These are phyloP conservation scores for Brachionus rotundiformis DNA, from an alignment of 1,140 invertebrate species.

Conservation along the genomic window DNA sequence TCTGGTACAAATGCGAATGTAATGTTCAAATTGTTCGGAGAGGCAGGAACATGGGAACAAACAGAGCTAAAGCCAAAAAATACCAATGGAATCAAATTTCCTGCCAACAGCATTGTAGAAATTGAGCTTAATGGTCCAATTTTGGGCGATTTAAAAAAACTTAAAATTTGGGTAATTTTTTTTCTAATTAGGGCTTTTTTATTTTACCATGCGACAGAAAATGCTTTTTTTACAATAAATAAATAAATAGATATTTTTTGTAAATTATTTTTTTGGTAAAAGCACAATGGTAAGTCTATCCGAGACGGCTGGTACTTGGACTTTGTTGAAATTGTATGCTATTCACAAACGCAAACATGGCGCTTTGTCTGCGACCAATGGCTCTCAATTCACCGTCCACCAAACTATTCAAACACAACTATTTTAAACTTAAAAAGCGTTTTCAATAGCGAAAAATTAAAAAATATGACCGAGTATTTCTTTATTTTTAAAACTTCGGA, in stretches of 20 bases:
- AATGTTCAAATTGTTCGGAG: conserved; percentile 31
- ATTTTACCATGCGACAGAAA: no score
- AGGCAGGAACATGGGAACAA: conserved; percentile 19
- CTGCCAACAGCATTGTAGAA: conserved; percentile 22
- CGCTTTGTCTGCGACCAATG: conserved; percentile 45
- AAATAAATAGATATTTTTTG: no score
- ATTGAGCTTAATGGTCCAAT: conserved; percentile 5
- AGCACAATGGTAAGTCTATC: conserved; percentile 24
- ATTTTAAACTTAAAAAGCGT: not conserved
- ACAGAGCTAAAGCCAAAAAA: not conserved
- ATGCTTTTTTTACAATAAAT: no score
- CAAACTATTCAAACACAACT: not conserved
- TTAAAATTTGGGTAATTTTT: conserved; percentile 48
- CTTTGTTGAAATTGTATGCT: conserved; percentile 28
- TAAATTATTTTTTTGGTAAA: not conserved
- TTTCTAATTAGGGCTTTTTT: not conserved
- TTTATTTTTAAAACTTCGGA: conserved; percentile 26
- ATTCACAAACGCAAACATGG: conserved; percentile 32
- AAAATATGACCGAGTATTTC: conserved; percentile 33
- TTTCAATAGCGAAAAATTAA: conserved; percentile 16
- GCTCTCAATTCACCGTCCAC: conserved; percentile 10
- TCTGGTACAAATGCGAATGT: conserved; percentile 28
- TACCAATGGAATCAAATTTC: not conserved
- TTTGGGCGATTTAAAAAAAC: conserved; percentile 1
- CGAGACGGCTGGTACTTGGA: conserved; percentile 35